Evolutionary conservation across 2,113 vertebrate species (phyloP), one percentile per base, ranked within the genome.

Genomic region (Scalopus aquaticus): DNA sequence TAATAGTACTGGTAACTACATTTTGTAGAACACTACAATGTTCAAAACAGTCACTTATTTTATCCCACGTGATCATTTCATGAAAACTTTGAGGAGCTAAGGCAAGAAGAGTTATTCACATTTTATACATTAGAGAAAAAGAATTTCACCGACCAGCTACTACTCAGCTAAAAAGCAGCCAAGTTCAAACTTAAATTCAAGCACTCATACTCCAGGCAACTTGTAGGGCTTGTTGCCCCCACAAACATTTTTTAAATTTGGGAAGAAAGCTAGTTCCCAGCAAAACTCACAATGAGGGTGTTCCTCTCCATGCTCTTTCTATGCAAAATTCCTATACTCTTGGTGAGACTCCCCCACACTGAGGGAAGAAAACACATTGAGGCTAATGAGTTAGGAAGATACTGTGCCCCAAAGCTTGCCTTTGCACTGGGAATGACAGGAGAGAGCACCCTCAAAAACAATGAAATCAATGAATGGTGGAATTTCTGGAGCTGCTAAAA

Each of bases 401-500:
- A 49, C 2, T 32, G 64, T 37, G n/a, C 39, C 54, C 58, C 24
- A 9, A 62, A 74, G 70, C 74, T 60, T 62, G 62, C 20, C 78
- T 93, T 86, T 91, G 51, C 2, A 24, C 69, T 84, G n/a, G 60
- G 39, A 81, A 72, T 15, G 12, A 65, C 64, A 74, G 12, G 49
- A 90, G 76, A 94, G 11, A 79, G 4, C 16, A 42, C 73, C 64
- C 39, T 91, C 83, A 35, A 91, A 93, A 87, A 87, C 11, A 91
- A 91, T 28, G 35, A 69, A 69, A 76, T 83, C 24, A 86, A 86
- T 3, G n/a, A 73, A 42, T 49, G 37, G 24, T 69, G 22, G 60
- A 79, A 83, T 96, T 92, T 87, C 62, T 70, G 83, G n/a, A 95
- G 86, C n/a, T 64, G 9, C 28, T 78, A 80, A 74, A 90, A 82